Percentiles rank a stretch among this genome's conserved stretches.
phyloP scores from a whole-genome alignment of 2,888 invertebrate genomes.

The Hyposoter didymator region DNA sequence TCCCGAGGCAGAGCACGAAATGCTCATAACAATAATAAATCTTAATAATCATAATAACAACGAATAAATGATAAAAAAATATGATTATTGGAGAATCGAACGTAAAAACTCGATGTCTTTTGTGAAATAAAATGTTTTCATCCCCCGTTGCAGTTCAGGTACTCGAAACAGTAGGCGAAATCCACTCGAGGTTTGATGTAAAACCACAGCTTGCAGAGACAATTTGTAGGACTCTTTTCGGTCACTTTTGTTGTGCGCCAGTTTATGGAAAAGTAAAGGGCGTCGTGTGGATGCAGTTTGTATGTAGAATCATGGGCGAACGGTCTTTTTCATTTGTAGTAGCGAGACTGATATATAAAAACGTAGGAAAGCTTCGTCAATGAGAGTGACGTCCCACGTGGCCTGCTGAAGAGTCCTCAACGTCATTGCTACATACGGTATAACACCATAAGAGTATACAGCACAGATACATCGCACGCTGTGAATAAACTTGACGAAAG shows the following conservation, averaged over 20 bases:
- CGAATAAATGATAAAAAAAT: background rate
- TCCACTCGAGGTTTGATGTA: conserved; percentile 77
- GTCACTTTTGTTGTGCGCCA: conserved; percentile 54
- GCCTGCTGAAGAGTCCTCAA: conserved; percentile 78
- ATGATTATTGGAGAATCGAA: background rate
- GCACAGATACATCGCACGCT: background rate
- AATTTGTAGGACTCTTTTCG: conserved; percentile 72
- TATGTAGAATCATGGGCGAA: background rate
- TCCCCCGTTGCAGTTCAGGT: conserved; percentile 25
- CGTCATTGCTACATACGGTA: conserved; percentile 76
- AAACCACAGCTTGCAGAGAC: conserved; percentile 83
- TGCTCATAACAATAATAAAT: background rate
- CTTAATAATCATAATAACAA: background rate
- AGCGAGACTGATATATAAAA: background rate
- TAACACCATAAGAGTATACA: conserved; percentile 1
- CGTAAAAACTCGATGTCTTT: background rate
- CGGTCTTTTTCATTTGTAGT: conserved; percentile 11
- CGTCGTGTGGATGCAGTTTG: background rate
- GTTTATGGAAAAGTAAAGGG: conserved; percentile 17
- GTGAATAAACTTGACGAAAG: conserved; percentile 1
- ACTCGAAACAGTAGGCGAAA: conserved; percentile 44
- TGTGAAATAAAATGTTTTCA: background rate
- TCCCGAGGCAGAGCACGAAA: background rate
- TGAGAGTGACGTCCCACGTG: conserved; percentile 77
- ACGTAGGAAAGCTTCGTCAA: conserved; percentile 66